These are phyloP conservation scores for Oryctes rhinoceros DNA, from an alignment of 1,140 invertebrate species.

Conservation along the genomic window DNA sequence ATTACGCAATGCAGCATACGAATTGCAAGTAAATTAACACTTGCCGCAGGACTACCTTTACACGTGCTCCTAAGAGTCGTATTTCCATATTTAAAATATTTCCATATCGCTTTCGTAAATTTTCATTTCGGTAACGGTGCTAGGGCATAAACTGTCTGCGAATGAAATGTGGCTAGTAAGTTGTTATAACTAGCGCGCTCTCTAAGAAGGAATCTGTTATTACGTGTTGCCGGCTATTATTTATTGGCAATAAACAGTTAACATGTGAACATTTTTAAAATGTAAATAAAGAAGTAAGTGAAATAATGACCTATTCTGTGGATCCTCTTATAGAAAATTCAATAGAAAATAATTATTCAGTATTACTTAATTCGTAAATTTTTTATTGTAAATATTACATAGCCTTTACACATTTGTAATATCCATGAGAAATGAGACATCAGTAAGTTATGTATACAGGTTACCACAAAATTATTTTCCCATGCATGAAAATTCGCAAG, in stretches of 20 bases:
- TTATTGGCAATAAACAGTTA: not conserved
- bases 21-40: not conserved
- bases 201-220: not conserved
- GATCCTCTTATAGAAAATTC: too few relatives aligned
- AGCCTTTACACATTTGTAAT: not conserved
- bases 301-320: not conserved
- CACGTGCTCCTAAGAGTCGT: not conserved
- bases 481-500: too few relatives aligned
- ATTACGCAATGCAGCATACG: not conserved
- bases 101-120: not conserved
- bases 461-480: too few relatives aligned
- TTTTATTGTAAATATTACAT: not conserved
- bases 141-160: not conserved
- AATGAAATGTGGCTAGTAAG: not conserved
- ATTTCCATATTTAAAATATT: not conserved
- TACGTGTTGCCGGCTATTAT: not conserved
- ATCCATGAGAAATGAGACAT: too few relatives aligned
- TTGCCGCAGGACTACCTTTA: not conserved
- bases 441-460: too few relatives aligned
- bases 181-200: not conserved
- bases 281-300: not conserved
- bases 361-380: not conserved
- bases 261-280: not conserved
- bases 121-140: not conserved
- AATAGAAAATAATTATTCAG: not conserved